These are phyloP conservation scores for Nymphalis c-album DNA, from an alignment of 2,888 invertebrate species.

Conservation along the genomic window DNA sequence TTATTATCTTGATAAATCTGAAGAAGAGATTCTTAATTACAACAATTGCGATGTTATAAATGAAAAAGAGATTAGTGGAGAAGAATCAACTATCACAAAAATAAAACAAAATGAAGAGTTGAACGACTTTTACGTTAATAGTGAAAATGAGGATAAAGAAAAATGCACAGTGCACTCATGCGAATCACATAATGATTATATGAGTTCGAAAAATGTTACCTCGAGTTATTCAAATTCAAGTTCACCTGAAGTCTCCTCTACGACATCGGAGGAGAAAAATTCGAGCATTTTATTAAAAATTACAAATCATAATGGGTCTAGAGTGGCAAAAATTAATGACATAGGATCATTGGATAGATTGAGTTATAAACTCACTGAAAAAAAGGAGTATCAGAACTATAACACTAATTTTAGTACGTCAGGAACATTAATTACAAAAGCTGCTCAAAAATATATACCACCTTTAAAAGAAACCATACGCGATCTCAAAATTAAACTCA, in stretches of 20 bases:
- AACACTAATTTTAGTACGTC: constrained; percentile 48
- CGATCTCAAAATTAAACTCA: constrained; percentile 72
- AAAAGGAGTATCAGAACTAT: constrained; percentile 54
- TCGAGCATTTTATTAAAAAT: constrained; percentile 71
- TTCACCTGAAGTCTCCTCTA: constrained; percentile 75
- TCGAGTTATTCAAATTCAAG: constrained; percentile 47
- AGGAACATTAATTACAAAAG: constrained; percentile 73
- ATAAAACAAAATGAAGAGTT: constrained; percentile 26
- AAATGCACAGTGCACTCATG: constrained; percentile 48
- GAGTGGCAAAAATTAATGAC: constrained; percentile 64
- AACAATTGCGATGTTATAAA: constrained; percentile 40
- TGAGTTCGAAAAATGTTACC: constrained; percentile 49
- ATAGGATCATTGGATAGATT: constrained; percentile 45
- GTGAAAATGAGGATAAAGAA: constrained; percentile 42
- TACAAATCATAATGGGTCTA: constrained; percentile 66
- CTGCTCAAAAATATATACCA: constrained; percentile 78
- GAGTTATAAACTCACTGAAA: constrained; percentile 67
- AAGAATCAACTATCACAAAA: constrained; percentile 31
- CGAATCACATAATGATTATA: constrained; percentile 57
- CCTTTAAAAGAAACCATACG: constrained; percentile 65
- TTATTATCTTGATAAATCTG: constrained; percentile 35
- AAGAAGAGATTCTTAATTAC: constrained; percentile 39
- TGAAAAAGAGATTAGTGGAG: constrained; percentile 49
- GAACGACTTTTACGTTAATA: constrained; percentile 36
- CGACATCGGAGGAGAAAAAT: constrained; percentile 72